Evolutionary conservation across 2,888 invertebrate species (phyloP).

Genomic region (Dendrolimus houi): DNA sequence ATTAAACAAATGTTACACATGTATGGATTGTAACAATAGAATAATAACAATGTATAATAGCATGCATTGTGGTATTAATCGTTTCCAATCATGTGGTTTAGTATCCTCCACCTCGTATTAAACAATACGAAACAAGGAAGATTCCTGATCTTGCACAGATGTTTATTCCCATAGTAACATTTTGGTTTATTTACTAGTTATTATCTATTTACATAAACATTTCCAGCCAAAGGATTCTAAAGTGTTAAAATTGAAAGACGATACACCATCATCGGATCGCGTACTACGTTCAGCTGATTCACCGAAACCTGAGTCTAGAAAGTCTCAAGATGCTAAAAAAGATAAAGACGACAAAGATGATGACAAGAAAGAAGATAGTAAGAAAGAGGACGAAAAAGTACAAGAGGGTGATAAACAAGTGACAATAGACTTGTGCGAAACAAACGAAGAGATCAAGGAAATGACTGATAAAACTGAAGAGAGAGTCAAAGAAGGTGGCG

Average conservation of each 20-base stretch:
- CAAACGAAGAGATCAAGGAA: neutral
- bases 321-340: constrained; percentile 13
- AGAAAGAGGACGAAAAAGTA: constrained; percentile 10
- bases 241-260: constrained; percentile 52
- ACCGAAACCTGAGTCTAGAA: constrained; percentile 35
- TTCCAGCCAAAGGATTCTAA: constrained; percentile 58
- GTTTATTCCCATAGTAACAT: no score
- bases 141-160: no score
- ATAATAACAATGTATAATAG: no score
- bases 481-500: constrained; percentile 3
- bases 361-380: constrained; percentile 15
- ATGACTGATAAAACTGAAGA: neutral
- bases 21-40: no score
- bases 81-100: no score
- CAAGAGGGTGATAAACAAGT: constrained; percentile 7
- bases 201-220: neutral
- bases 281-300: constrained; percentile 54
- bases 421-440: no score
- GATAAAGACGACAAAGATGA: constrained; percentile 17
- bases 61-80: no score
- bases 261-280: constrained; percentile 36
- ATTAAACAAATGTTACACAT: no score
- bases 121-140: no score
- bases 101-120: no score
- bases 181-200: no score